Evolutionary conservation across 92 coral and sea anemone species (phyloP), one percentile per base, ranked within the genome.

Genomic region (Palythoa grandiflora): DNA sequence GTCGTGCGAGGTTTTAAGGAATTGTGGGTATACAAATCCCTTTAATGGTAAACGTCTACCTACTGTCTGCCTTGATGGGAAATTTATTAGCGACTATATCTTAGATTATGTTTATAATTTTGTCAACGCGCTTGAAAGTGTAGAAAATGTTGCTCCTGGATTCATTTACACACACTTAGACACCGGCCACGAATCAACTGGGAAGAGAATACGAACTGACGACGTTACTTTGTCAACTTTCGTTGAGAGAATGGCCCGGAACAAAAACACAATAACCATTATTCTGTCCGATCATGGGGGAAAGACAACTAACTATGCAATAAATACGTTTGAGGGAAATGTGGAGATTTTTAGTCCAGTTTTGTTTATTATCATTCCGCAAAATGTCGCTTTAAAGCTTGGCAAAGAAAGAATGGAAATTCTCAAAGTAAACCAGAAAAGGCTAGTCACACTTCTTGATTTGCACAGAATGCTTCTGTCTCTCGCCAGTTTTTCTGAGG

Each of bases 221-320:
- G 98, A 96, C 68, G 78, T 74, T 4, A 40, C 81, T 47, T 60
- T 96, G 80, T 90, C 95, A 3, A 86, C 79, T 63, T 94, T 95
- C 71, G 89, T 96, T 10, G 89, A 79, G 55, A 88, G 80, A 47
- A 88, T 93, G 92, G 91, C 98, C 0, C 84, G 90, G 77, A 88
- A 83, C 17, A 83, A 89, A 7, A 91, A 92, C 78, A 96, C 98
- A 9, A 71, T 96, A 65, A 96, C 96, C 1, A 89, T 96, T 37
- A 68, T 96, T 50, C 71, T 96, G 47, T 96, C 98, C 9, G 98
- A 96, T 89, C 98, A 96, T 57, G 98, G 98, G 5, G 92, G 94
- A 3, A 96, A 96, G 85, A 96, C 98, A 1, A 87, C 93, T 11
- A 90, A 89, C 38, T 96, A 96, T 80, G 94, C 98, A 21, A 93